Evolutionary conservation across 1,140 invertebrate species (phyloP).

Genomic region (Camponotus pennsylvanicus): DNA sequence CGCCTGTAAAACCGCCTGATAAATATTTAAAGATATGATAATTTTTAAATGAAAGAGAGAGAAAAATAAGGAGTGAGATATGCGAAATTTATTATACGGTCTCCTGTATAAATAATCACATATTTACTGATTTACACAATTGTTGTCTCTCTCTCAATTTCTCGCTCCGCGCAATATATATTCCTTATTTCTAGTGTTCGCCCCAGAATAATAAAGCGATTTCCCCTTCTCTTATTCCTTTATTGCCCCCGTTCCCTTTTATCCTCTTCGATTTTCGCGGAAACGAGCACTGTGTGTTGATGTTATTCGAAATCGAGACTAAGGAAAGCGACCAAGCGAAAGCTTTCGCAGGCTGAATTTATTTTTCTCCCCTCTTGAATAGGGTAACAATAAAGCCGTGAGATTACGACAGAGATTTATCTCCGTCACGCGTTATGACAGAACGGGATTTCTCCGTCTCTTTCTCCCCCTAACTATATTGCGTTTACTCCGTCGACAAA

Average conservation of each 20-base stretch:
- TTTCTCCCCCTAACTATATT: not conserved
- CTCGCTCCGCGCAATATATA: not conserved
- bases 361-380: constrained; percentile 27
- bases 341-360: constrained; percentile 38
- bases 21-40: not conserved
- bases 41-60: not conserved
- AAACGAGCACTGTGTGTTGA: constrained; percentile 1
- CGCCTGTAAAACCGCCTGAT: not conserved
- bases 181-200: not conserved
- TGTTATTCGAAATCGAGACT: constrained; percentile 27
- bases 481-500: not conserved
- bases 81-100: not conserved
- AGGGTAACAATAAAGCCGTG: constrained; percentile 28
- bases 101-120: not conserved
- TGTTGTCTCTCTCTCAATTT: constrained; percentile 5
- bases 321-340: constrained; percentile 24
- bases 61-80: not conserved
- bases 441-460: not conserved
- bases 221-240: not conserved
- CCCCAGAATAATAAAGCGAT: not conserved
- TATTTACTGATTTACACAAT: not conserved
- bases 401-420: constrained; percentile 56
- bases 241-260: not conserved
- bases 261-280: constrained; percentile 13
- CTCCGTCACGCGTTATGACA: constrained; percentile 43